These are phyloP conservation scores for Brachirus orientalis DNA, from an alignment of 2,113 vertebrate genomes.

Conservation along the genomic window DNA sequence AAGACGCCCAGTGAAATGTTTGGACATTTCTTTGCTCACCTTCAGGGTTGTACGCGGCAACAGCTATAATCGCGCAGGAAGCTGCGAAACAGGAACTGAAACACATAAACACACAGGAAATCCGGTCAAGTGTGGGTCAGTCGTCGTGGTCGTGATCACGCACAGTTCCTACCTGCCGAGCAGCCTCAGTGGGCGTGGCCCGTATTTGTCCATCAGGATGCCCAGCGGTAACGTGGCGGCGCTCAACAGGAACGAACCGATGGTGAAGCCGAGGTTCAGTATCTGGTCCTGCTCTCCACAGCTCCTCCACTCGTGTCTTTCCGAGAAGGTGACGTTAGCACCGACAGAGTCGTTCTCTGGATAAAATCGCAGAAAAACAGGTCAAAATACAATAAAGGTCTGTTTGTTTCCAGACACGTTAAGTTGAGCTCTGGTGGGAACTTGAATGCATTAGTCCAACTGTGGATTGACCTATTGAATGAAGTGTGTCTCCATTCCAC, in stretches of 20 bases:
- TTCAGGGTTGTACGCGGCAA: constrained; percentile 80
- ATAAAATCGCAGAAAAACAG: background rate
- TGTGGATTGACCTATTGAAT: no score
- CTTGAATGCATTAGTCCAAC: no score
- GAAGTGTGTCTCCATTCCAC: no score
- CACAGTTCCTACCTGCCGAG: constrained; percentile 83
- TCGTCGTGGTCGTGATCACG: background rate
- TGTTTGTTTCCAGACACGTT: no score
- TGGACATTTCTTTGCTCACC: constrained; percentile 77
- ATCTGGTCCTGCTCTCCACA: constrained; percentile 87
- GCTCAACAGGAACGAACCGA: constrained; percentile 89
- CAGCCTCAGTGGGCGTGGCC: constrained; percentile 86
- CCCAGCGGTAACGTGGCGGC: constrained; percentile 86
- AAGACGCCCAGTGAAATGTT: background rate
- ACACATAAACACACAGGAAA: constrained; percentile 1
- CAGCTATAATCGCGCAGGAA: constrained; percentile 86
- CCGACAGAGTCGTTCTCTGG: constrained; percentile 56
- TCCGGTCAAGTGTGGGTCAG: background rate
- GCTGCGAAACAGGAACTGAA: constrained; percentile 84
- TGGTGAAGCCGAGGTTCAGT: constrained; percentile 89
- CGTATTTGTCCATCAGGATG: constrained; percentile 81
- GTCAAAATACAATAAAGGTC: background rate
- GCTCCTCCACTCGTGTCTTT: constrained; percentile 57
- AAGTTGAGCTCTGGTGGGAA: no score
- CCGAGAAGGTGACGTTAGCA: constrained; percentile 46